Percentiles rank a stretch among this genome's conserved stretches.
Evolutionary conservation across 2,888 invertebrate species (phyloP).

Genomic region (Eristalis intricaria): DNA sequence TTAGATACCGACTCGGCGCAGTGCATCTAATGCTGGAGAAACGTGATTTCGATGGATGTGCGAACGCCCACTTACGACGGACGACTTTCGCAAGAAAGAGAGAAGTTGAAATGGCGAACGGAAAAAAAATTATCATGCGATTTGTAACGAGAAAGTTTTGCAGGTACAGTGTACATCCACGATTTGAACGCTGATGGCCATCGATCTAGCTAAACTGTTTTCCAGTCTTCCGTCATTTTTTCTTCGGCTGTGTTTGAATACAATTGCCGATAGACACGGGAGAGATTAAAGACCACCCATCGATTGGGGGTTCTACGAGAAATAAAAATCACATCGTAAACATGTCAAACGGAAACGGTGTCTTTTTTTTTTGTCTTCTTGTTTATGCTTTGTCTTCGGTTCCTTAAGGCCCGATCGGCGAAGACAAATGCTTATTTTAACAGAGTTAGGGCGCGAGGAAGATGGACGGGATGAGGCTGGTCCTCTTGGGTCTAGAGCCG

Average conservation of each 20-base stretch:
- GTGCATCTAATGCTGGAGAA: constrained; percentile 43
- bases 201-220: constrained; percentile 55
- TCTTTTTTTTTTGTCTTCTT: neutral
- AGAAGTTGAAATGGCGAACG: constrained; percentile 31
- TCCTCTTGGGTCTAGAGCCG: constrained; percentile 8
- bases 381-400: neutral
- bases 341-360: constrained; percentile 52
- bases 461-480: constrained; percentile 30
- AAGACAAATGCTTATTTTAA: constrained; percentile 8
- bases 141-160: constrained; percentile 68
- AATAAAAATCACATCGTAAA: constrained; percentile 69
- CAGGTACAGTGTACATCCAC: neutral
- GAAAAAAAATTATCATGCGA: constrained; percentile 56
- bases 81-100: constrained; percentile 46
- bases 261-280: constrained; percentile 39
- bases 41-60: constrained; percentile 61
- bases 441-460: no score
- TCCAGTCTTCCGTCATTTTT: constrained; percentile 21
- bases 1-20: constrained; percentile 36
- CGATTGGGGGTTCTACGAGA: constrained; percentile 40
- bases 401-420: neutral
- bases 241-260: constrained; percentile 22
- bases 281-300: constrained; percentile 52
- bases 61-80: constrained; percentile 51
- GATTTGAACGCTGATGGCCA: constrained; percentile 48